These are phyloP conservation scores for Microctonus brassicae DNA, from an alignment of 2,888 invertebrate genomes.

Conservation along the genomic window DNA sequence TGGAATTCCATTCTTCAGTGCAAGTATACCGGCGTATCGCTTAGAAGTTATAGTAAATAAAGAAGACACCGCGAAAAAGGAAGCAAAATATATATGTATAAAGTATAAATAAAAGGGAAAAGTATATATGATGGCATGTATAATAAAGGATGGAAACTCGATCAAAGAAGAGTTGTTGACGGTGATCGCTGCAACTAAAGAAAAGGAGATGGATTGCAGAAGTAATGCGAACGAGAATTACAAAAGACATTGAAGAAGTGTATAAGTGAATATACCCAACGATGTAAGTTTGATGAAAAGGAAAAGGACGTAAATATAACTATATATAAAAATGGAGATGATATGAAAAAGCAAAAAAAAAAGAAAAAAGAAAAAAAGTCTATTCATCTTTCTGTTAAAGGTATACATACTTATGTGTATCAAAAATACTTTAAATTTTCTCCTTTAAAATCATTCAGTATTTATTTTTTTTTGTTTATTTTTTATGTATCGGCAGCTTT, in stretches of 20 bases:
- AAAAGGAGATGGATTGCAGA: conserved; percentile 30
- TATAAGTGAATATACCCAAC: conserved; percentile 2
- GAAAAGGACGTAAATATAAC: conserved; percentile 6
- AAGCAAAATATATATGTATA: conserved; percentile 10
- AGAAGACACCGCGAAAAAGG: conserved; percentile 40
- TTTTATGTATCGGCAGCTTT: too few species aligned
- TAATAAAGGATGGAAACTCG: conserved; percentile 23
- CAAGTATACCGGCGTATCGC: conserved; percentile 47
- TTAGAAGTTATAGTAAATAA: conserved; percentile 56
- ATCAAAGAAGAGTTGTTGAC: conserved; percentile 22
- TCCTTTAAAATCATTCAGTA: too few species aligned
- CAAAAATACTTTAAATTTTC: background rate
- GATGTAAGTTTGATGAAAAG: conserved; percentile 17
- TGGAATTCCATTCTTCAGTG: conserved; percentile 50
- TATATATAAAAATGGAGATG: conserved; percentile 1
- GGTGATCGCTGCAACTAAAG: conserved; percentile 18
- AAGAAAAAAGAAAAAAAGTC: conserved; percentile 23
- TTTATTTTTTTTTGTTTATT: too few species aligned
- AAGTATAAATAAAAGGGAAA: conserved; percentile 2
- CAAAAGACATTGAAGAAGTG: conserved; percentile 24
- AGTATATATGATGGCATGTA: background rate
- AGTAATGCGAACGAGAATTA: conserved; percentile 17
- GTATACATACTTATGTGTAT: background rate
- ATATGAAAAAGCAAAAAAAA: conserved; percentile 22
- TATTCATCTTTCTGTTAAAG: conserved; percentile 1